phyloP scores from a whole-genome alignment of 2,888 invertebrate species.

The Eupithecia tripunctaria region DNA sequence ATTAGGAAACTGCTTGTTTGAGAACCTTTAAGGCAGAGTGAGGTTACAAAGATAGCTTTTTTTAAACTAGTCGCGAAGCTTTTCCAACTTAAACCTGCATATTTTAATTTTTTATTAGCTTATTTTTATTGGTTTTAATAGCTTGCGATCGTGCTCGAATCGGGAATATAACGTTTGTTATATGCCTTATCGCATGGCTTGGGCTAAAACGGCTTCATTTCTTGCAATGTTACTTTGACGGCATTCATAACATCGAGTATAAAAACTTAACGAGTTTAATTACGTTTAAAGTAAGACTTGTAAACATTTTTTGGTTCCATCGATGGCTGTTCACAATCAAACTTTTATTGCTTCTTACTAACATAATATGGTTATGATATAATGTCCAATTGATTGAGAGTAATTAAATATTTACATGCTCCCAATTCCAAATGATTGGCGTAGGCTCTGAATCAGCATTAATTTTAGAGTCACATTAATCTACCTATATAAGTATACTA shows the following conservation, averaged over 20 bases:
- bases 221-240: constrained; percentile 62
- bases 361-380: not conserved
- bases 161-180: constrained; percentile 1
- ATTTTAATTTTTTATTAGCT: not conserved
- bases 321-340: constrained; percentile 42
- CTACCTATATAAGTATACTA: not conserved
- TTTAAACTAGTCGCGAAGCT: not conserved
- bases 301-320: constrained; percentile 36
- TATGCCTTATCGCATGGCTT: not conserved
- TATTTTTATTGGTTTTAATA: not conserved
- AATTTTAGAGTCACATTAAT: too few species aligned
- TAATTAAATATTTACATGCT: not conserved
- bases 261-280: constrained; percentile 62
- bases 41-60: not conserved
- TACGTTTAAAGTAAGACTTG: constrained; percentile 47
- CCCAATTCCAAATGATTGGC: not conserved
- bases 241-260: constrained; percentile 51
- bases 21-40: too few species aligned
- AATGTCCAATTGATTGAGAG: not conserved
- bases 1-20: not conserved
- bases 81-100: not conserved
- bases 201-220: constrained; percentile 25
- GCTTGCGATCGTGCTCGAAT: not conserved
- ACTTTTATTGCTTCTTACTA: constrained; percentile 24
- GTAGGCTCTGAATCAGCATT: not conserved